Evolutionary conservation across 2,797 vertebrate species (phyloP), one percentile per base, ranked within the genome.

Genomic region (Pangasius krempfi): DNA sequence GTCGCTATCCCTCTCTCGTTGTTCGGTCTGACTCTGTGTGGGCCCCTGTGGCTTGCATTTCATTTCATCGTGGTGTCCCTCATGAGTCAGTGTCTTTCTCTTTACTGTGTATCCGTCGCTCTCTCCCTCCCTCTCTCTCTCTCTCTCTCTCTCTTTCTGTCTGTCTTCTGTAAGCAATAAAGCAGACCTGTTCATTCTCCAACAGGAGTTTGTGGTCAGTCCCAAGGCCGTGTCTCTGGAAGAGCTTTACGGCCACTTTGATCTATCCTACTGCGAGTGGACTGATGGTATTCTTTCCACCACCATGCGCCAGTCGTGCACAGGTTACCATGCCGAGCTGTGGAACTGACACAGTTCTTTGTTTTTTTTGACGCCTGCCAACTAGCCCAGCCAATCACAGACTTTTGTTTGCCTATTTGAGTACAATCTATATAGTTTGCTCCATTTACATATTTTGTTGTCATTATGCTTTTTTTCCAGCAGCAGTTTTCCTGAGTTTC

Each of bases 181-280:
- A 87, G 9, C 33, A 85, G 85, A 68, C 54, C 75, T 75, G 50
- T 56, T 70, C 84, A 54, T 75, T 87, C 85, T 50, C 86, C 52
- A 87, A 50, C 87, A 91, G 54, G 85, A 79, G 84, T 88, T 72
- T 89, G 89, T 84, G 83, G 82, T 91, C 86, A 88, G 68, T 79
- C 89, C 85, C 70, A 85, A 90, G 68, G 85, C 62, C 16, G 25
- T 56, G 81, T 84, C 89, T 72, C 62, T 89, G 73, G 86, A 64
- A 75, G 87, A 90, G 80, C 73, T 90, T 73, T 88, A 80, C 68
- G 80, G 54, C 76, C 40, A 68, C 47, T 90, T 87, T 88, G 89
- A 89, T 70, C 88, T 76, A 6, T 44, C 50, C 40, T 25, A 56
- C 86, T 47, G 64, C 54, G 44, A 91, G 10, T 85, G 86, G 85